Percentiles rank a stretch among this genome's conserved stretches.
phyloP scores from a whole-genome alignment of 64 coral and sea anemone species.

The Stichodactyla helianthus region DNA sequence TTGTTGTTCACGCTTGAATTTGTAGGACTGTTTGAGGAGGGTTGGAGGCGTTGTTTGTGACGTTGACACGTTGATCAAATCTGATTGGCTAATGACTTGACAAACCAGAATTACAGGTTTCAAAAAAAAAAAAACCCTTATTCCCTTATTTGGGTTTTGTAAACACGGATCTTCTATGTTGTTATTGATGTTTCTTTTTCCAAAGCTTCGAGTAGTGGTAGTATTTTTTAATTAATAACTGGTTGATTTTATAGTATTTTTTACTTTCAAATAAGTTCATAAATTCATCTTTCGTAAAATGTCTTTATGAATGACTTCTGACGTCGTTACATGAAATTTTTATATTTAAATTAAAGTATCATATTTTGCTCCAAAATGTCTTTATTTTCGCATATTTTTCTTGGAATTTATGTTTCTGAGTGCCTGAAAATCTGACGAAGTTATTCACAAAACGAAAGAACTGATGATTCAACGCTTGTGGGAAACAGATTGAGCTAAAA shows the following conservation, averaged over 20 bases:
- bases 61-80: no score
- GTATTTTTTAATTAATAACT: not conserved
- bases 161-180: no score
- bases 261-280: not conserved
- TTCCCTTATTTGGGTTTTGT: no score
- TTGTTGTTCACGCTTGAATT: no score
- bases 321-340: not conserved
- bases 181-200: no score
- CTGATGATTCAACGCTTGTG: not conserved
- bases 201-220: no score
- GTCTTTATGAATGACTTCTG: not conserved
- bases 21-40: no score
- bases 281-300: not conserved
- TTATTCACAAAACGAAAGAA: not conserved
- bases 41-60: no score
- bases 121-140: no score
- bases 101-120: no score
- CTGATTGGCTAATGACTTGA: no score
- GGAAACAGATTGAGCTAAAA: not conserved
- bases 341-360: not conserved
- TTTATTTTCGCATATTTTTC: not conserved
- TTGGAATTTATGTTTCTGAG: not conserved
- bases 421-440: not conserved
- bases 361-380: not conserved
- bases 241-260: not conserved